These are phyloP conservation scores for Ciconia nigra DNA, from an alignment of 2,797 vertebrate genomes.

Conservation along the genomic window DNA sequence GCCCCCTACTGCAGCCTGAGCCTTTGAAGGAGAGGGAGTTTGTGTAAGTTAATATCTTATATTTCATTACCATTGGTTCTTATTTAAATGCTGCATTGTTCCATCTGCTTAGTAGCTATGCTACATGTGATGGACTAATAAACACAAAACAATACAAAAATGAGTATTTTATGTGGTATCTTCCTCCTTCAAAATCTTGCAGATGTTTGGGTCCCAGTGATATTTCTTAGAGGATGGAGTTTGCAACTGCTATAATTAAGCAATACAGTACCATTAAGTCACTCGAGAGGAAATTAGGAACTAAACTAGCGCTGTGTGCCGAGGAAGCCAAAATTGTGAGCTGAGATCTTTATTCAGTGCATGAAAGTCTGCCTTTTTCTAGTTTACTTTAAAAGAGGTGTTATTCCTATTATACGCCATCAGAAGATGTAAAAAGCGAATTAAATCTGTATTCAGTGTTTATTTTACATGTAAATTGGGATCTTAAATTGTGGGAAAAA, in stretches of 20 bases:
- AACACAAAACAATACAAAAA: slow-evolving; percentile 72
- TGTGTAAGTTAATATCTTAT: slow-evolving; percentile 38
- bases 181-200: slow-evolving; percentile 70
- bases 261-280: slow-evolving; percentile 78
- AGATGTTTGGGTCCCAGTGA: slow-evolving; percentile 79
- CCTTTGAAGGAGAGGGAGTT: background rate
- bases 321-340: slow-evolving; percentile 74
- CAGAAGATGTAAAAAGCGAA: slow-evolving; percentile 59
- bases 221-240: slow-evolving; percentile 73
- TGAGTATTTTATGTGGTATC: slow-evolving; percentile 68
- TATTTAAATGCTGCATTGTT: slow-evolving; percentile 57
- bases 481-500: slow-evolving; percentile 65
- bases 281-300: slow-evolving; percentile 80
- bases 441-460: slow-evolving; percentile 67
- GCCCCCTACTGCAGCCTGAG: background rate
- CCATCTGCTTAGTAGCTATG: slow-evolving; percentile 60
- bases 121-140: slow-evolving; percentile 62
- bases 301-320: slow-evolving; percentile 76
- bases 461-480: slow-evolving; percentile 67
- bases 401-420: slow-evolving; percentile 60
- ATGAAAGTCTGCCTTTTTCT: slow-evolving; percentile 64
- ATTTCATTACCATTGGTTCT: slow-evolving; percentile 53
- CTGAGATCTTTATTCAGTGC: slow-evolving; percentile 74
- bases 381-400: slow-evolving; percentile 62
- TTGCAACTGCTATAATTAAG: slow-evolving; percentile 81